These are phyloP conservation scores for Stictonetta naevosa DNA, from an alignment of 2,113 vertebrate species.

Conservation along the genomic window DNA sequence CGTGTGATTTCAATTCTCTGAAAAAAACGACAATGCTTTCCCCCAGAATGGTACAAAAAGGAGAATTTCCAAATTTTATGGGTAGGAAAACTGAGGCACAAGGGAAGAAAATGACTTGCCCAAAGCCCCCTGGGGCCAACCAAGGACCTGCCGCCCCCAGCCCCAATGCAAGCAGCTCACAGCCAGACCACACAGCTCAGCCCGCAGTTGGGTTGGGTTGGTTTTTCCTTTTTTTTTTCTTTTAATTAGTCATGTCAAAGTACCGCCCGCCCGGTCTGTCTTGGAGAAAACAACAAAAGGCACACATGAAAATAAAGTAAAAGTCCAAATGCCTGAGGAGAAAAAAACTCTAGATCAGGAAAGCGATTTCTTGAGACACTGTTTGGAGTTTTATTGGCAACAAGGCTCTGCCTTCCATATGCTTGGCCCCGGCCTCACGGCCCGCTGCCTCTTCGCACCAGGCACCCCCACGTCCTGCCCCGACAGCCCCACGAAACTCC, in stretches of 20 bases:
- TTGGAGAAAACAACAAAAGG: not conserved
- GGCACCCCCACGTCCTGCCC: not conserved
- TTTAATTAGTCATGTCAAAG: not conserved
- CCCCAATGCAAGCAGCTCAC: too few relatives aligned
- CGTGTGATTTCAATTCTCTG: not conserved
- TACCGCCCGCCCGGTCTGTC: not conserved
- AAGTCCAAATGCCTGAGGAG: slow-evolving; percentile 33
- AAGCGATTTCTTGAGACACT: not conserved
- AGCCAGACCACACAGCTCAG: not conserved
- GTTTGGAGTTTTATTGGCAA: slow-evolving; percentile 42
- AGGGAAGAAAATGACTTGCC: not conserved
- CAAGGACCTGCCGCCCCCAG: not conserved
- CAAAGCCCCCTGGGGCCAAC: not conserved
- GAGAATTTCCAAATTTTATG: not conserved
- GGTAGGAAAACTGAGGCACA: not conserved
- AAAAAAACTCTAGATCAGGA: slow-evolving; percentile 20
- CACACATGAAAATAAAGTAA: not conserved
- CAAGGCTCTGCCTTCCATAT: slow-evolving; percentile 16
- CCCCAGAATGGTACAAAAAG: fast-evolving
- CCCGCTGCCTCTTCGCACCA: not conserved
- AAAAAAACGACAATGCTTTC: not conserved
- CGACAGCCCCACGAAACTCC: not conserved
- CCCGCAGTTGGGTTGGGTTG: fast-evolving
- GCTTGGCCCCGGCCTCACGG: not conserved
- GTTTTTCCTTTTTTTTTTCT: not conserved